Percentiles rank a stretch among this genome's conserved stretches.
Evolutionary conservation across 2,888 invertebrate species (phyloP).

Genomic region (Drosophila peninsularis): DNA sequence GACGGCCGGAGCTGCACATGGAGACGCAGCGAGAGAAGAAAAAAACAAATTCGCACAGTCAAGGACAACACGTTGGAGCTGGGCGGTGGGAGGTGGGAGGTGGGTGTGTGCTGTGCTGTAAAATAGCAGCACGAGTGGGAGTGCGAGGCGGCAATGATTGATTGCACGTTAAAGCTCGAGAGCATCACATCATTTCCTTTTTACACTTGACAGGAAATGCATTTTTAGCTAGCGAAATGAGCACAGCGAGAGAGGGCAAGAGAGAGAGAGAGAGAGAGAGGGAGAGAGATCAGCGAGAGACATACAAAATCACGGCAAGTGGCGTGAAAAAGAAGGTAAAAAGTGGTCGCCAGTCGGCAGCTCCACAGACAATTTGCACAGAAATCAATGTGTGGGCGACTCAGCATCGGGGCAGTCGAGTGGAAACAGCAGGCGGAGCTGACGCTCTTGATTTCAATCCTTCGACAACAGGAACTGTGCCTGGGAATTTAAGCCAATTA

Average conservation of each 20-base stretch:
- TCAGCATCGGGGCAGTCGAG: conserved; percentile 40
- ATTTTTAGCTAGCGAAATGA: conserved; percentile 78
- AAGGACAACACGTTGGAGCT: conserved; percentile 18
- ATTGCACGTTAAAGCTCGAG: conserved; percentile 78
- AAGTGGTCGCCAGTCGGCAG: conserved; percentile 36
- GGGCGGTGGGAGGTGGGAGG: neutral
- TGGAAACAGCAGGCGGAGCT: conserved; percentile 62
- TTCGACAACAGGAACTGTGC: conserved; percentile 58
- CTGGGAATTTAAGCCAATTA: conserved; percentile 47
- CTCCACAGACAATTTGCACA: conserved; percentile 69
- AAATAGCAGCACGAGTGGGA: conserved; percentile 35
- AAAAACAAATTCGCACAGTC: conserved; percentile 5
- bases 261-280: neutral
- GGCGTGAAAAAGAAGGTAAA: conserved; percentile 36
- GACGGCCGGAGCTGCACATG: neutral
- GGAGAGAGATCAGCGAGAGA: conserved; percentile 11
- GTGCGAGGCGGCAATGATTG: conserved; percentile 73
- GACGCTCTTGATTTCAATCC: conserved; percentile 31
- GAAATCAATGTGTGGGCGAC: conserved; percentile 43
- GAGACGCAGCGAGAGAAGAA: neutral
- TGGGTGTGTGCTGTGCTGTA: conserved; percentile 35
- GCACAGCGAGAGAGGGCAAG: conserved; percentile 39
- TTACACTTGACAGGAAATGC: conserved; percentile 80
- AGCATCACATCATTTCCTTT: conserved; percentile 79
- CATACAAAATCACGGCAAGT: conserved; percentile 55